Conservation (phyloP, 2,888 invertebrate species). For the Lysandra bellargus region DNA sequence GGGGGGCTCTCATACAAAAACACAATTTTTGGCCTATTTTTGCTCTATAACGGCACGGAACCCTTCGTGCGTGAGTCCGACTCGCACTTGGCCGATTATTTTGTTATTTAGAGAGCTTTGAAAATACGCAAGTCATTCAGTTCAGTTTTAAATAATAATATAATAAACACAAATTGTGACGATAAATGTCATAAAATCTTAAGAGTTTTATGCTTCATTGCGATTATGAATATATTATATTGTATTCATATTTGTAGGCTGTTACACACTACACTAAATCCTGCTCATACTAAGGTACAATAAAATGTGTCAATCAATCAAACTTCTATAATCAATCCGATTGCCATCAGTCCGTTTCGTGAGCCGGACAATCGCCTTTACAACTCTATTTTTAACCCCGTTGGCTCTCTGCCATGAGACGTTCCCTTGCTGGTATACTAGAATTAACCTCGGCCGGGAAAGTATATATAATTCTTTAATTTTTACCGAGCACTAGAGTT, state of each 20-base stretch:
- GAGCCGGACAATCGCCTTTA: conserved; percentile 71
- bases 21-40: too few relatives aligned
- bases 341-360: conserved; percentile 61
- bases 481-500: conserved; percentile 50
- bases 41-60: too few relatives aligned
- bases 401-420: conserved; percentile 73
- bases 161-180: neutral
- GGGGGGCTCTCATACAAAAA: too few relatives aligned
- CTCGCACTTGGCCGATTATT: too few relatives aligned
- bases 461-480: conserved; percentile 63
- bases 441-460: conserved; percentile 81
- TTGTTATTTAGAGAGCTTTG: too few relatives aligned
- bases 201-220: neutral
- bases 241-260: neutral
- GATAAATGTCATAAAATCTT: neutral
- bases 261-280: neutral
- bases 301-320: conserved; percentile 39
- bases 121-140: too few relatives aligned
- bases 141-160: too few relatives aligned
- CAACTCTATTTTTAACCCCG: conserved; percentile 74
- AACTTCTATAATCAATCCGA: conserved; percentile 52
- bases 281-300: neutral
- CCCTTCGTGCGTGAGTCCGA: too few relatives aligned
- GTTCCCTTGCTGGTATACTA: conserved; percentile 82
- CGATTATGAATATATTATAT: neutral